A percentile compares a stretch with the other conserved stretches of the same genome.
These are phyloP conservation scores for Trinorchestia longiramus DNA, from an alignment of 1,140 invertebrate species.

Conservation along the genomic window DNA sequence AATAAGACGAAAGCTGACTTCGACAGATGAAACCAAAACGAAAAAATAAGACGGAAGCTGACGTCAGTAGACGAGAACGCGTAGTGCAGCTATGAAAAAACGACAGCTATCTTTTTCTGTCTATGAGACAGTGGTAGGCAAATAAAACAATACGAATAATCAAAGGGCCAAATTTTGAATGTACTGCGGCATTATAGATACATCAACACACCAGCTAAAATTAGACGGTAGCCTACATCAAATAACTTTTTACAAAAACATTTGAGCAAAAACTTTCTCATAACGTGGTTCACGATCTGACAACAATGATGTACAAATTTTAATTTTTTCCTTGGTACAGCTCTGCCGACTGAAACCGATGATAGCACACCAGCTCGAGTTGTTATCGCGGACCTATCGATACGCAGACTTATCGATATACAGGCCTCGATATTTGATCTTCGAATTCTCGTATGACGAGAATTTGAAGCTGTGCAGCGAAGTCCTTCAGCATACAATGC, in stretches of 20 bases:
- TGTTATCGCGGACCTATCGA: not conserved
- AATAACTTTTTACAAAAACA: not conserved
- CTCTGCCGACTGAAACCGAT: not conserved
- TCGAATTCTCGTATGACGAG: not conserved
- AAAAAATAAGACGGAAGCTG: too few relatives aligned
- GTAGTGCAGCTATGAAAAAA: too few relatives aligned
- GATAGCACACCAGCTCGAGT: not conserved
- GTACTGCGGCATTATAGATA: too few relatives aligned
- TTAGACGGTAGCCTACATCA: not conserved
- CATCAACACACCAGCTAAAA: not conserved
- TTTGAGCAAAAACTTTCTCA: not conserved
- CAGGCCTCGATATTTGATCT: not conserved
- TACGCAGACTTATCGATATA: not conserved
- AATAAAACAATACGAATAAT: not conserved
- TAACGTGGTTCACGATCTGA: not conserved
- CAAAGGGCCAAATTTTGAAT: not conserved
- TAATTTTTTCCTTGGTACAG: not conserved
- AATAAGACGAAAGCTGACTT: too few relatives aligned
- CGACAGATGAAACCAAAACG: too few relatives aligned
- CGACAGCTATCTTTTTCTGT: too few relatives aligned
- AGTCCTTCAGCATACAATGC: not conserved
- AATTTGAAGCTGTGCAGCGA: not conserved
- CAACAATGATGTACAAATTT: not conserved
- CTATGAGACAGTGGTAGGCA: too few relatives aligned
- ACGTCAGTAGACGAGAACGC: too few relatives aligned